Conservation (phyloP, 2,888 invertebrate species). For the Polymixis lichenea region DNA sequence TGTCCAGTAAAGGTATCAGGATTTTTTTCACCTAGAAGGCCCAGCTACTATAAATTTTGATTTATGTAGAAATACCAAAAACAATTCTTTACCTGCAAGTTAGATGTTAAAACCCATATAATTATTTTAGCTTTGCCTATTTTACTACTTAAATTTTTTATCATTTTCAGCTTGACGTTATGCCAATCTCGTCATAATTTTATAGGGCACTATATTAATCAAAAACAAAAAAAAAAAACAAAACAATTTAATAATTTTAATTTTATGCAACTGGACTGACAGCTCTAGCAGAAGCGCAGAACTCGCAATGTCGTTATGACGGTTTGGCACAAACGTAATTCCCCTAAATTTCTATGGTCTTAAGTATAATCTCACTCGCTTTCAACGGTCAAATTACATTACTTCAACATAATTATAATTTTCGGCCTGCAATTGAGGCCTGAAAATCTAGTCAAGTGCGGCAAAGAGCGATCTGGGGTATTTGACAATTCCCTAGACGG, state of each 20-base stretch:
- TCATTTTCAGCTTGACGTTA: conserved; percentile 40
- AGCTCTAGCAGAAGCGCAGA: neutral
- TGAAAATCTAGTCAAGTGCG: neutral
- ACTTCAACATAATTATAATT: neutral
- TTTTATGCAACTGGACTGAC: neutral
- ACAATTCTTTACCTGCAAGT: conserved; percentile 23
- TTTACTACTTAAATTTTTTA: conserved; percentile 28
- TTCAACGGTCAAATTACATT: neutral
- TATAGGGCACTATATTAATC: neutral
- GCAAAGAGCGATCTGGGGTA: neutral
- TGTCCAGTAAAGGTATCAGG: conserved; percentile 22
- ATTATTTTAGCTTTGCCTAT: conserved; percentile 55
- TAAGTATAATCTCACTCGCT: conserved; percentile 69
- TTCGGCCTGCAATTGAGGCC: neutral
- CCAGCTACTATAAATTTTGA: neutral
- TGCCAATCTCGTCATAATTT: conserved; percentile 33
- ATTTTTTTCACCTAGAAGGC: neutral
- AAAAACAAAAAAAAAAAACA: neutral
- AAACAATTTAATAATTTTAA: neutral
- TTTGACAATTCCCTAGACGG: neutral
- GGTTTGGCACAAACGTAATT: conserved; percentile 34
- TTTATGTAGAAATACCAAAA: conserved; percentile 3
- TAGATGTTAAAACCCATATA: conserved; percentile 19
- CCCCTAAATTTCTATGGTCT: conserved; percentile 52
- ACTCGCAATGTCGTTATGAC: conserved; percentile 16